Evolutionary conservation across 2,113 vertebrate genomes (phyloP), one percentile per base, ranked within the genome.

Genomic region (Mobula birostris): DNA sequence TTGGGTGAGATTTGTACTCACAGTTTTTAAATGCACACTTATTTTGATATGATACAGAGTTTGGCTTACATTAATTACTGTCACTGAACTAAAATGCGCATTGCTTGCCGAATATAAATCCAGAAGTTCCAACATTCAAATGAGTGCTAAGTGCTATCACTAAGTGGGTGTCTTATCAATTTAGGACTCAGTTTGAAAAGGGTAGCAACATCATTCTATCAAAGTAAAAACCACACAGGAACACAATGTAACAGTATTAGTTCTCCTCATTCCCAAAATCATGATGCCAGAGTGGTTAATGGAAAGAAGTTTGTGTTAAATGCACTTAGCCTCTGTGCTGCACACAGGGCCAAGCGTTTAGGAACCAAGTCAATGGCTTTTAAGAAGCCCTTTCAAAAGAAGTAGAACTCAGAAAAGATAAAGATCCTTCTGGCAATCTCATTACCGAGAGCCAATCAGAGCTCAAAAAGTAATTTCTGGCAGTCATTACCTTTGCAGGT

Each of bases 291-390:
- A 27, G 48, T 85, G 11, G 56, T 61, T 85, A 88, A n/a, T 17
- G 29, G 85, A 58, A 88, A 88, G 85, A 63, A 7, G 27, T 17
- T 66, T n/a, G 58, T 29, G 63, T n/a, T 88, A 56, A 32, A 29
- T 19, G 29, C 14, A 66, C 29, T 32, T 29, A 29, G 21, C 24
- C 56, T 87, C 48, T 24, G 29, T 24, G 2, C 19, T 11, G 24
- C 11, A 14, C 27, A 61, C 7, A 90, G 0, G 15, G 58, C 2
- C 29, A 32, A 90, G 66, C 0, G 14, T 90, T 90, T 61, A 68
- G 27, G 1, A 90, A 66, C 85, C 32, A 90, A 90, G 85, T 90
- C 85, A 19, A n/a, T 90, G 85, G 85, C 85, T 32, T 79, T 79
- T n/a, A 32, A n/a, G 61, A 87, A 88, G 29, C 17, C 15, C 61